Percentiles rank a stretch among this genome's conserved stretches.
Conservation (phyloP, 2,888 invertebrate species). For the Minunthozetes semirufus region DNA sequence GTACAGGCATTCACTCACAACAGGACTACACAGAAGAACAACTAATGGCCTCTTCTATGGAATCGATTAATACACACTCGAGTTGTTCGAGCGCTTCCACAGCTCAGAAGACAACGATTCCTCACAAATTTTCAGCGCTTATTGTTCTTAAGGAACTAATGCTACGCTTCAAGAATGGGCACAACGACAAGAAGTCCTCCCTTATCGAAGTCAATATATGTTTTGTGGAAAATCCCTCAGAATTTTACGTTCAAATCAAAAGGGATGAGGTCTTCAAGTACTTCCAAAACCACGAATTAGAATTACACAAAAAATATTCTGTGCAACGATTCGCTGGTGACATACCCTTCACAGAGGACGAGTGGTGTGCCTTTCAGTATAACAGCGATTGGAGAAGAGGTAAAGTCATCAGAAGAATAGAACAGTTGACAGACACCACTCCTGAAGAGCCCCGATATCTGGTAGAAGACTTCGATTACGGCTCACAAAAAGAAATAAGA, state of each 20-base stretch:
- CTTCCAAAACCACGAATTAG: not conserved
- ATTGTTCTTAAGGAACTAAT: not conserved
- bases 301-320: not conserved
- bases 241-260: constrained; percentile 12
- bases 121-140: not conserved
- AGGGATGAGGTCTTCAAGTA: not conserved
- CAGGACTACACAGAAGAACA: not conserved
- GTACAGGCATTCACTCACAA: not conserved
- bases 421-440: not conserved
- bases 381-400: not conserved
- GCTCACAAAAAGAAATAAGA: not conserved
- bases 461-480: not conserved
- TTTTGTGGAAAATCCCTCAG: not conserved
- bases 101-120: not conserved
- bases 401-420: not conserved
- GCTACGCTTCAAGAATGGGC: not conserved
- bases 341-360: not conserved
- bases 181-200: not conserved
- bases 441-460: not conserved
- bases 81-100: not conserved
- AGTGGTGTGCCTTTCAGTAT: not conserved
- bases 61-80: not conserved
- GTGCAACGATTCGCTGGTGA: not conserved
- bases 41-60: not conserved
- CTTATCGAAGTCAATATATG: not conserved